Conservation (phyloP, 2,888 invertebrate genomes). For the Orchesellides sinensis region DNA sequence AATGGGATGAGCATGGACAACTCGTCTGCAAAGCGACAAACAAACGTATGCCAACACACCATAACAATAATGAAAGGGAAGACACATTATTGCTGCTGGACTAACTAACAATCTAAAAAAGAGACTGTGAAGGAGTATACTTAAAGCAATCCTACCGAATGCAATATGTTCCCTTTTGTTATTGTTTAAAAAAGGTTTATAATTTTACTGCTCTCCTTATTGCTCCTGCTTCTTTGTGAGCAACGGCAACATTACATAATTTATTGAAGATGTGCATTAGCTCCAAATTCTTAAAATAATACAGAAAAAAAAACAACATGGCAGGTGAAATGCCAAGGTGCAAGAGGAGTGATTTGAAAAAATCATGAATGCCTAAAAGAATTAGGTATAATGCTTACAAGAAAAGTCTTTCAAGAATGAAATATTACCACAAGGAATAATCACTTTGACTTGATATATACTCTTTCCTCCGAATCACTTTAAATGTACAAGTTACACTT, state of each 20-base stretch:
- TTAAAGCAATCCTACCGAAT: slow-evolving; percentile 46
- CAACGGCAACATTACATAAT: neutral
- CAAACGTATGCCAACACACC: slow-evolving; percentile 48
- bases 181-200: slow-evolving; percentile 37
- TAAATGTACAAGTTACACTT: neutral
- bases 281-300: neutral
- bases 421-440: slow-evolving; percentile 55
- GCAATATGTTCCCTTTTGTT: slow-evolving; percentile 56
- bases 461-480: too few relatives aligned
- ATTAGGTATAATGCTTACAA: slow-evolving; percentile 38
- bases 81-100: slow-evolving; percentile 3
- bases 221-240: neutral
- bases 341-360: slow-evolving; percentile 55
- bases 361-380: slow-evolving; percentile 37
- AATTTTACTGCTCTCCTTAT: slow-evolving; percentile 39
- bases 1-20: slow-evolving; percentile 8
- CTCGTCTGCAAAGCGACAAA: neutral
- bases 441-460: slow-evolving; percentile 24
- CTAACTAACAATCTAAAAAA: slow-evolving; percentile 51
- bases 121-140: slow-evolving; percentile 39
- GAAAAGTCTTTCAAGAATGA: slow-evolving; percentile 61
- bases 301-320: slow-evolving; percentile 33
- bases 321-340: slow-evolving; percentile 54
- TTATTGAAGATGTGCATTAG: neutral
- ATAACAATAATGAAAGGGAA: slow-evolving; percentile 45